A percentile compares a stretch with the other conserved stretches of the same genome.
Evolutionary conservation across 64 coral and sea anemone species (phyloP).

Genomic region (Catalaphyllia jardinei): DNA sequence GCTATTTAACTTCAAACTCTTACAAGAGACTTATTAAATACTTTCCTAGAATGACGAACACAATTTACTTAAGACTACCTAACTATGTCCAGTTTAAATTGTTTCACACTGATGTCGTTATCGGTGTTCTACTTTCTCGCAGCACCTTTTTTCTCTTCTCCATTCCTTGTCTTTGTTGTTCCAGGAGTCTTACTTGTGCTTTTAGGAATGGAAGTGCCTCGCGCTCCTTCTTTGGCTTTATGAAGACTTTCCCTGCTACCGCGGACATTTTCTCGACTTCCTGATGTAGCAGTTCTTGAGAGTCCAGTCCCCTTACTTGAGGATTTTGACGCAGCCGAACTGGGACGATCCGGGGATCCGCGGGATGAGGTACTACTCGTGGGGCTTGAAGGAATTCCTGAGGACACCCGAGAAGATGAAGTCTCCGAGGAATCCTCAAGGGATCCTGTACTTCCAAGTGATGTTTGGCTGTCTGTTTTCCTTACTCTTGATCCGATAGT

Average conservation of each 20-base stretch:
- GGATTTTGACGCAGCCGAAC: conserved; percentile 12
- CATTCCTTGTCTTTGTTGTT: conserved; percentile 1
- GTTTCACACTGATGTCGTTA: not conserved
- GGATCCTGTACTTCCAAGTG: conserved; percentile 76
- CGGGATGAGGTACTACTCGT: conserved; percentile 15
- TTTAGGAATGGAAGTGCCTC: not conserved
- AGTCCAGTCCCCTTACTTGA: conserved; percentile 7
- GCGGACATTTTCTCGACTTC: conserved; percentile 31
- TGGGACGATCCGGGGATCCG: not conserved
- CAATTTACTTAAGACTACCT: not conserved
- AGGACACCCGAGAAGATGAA: conserved; percentile 32
- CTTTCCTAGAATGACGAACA: not conserved
- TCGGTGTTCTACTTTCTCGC: not conserved
- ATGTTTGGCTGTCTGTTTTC: conserved; percentile 76
- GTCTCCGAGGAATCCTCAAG: conserved; percentile 46
- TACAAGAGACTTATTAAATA: not conserved
- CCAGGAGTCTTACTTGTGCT: conserved; percentile 11
- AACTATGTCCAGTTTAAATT: not conserved
- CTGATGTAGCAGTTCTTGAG: conserved; percentile 1
- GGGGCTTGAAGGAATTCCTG: conserved; percentile 18
- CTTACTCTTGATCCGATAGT: conserved; percentile 1
- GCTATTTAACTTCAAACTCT: not conserved
- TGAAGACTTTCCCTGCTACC: conserved; percentile 47
- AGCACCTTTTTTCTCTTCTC: not conserved
- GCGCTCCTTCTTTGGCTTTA: conserved; percentile 17